phyloP scores from a whole-genome alignment of 2,797 vertebrate species.

The Thripadectes ignobilis region DNA sequence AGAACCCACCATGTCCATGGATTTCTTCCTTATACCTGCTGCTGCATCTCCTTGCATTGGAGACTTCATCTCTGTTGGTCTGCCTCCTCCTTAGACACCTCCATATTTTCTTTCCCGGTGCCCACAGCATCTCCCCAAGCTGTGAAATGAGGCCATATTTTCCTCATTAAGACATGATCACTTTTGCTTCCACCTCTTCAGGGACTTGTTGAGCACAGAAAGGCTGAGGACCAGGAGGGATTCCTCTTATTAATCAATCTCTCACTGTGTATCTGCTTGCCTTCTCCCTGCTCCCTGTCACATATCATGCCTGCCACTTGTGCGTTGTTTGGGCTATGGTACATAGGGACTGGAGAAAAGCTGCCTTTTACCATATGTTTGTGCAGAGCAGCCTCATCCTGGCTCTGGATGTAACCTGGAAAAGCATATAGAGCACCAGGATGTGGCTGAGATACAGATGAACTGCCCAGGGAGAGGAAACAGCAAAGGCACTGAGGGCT shows the following conservation, averaged over 20 bases:
- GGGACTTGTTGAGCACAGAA: not conserved
- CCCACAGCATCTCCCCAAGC: not conserved
- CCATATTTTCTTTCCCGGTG: not conserved
- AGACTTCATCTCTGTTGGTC: not conserved
- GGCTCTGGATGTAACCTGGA: accelerated
- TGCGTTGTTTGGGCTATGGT: not conserved
- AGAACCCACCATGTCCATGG: not conserved
- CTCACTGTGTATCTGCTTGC: not conserved
- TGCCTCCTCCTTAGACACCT: not conserved
- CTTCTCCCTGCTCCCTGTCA: not conserved
- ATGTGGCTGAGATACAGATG: not conserved
- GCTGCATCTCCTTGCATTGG: not conserved
- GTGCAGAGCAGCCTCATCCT: not conserved
- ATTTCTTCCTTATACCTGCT: not conserved
- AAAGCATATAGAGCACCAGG: not conserved
- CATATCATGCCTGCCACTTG: accelerated
- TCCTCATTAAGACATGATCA: not conserved
- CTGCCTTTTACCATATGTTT: not conserved
- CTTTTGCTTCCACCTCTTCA: not conserved
- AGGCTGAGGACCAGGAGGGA: not conserved
- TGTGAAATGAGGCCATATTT: not conserved
- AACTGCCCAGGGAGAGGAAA: not conserved
- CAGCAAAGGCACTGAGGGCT: not conserved
- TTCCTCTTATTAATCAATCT: not conserved
- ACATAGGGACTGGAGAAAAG: not conserved